Conservation (phyloP, 1,140 invertebrate genomes). For the Lethocerus indicus region DNA sequence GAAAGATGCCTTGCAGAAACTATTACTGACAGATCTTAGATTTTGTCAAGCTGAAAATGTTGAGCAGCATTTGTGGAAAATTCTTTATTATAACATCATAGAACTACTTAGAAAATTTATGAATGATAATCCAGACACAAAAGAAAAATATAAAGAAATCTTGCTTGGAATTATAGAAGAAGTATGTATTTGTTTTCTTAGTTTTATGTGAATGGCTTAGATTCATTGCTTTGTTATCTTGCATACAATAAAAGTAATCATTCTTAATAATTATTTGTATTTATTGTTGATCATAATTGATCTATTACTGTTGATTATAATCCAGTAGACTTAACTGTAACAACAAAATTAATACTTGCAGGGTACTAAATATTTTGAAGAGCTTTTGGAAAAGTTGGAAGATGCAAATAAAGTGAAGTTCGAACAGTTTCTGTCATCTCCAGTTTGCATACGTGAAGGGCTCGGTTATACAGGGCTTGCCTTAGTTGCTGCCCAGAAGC, state of each 20-base stretch:
- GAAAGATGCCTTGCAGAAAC: conserved; percentile 50
- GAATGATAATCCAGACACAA: conserved; percentile 28
- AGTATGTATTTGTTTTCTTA: conserved; percentile 17
- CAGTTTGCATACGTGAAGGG: conserved; percentile 32
- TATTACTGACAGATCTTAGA: conserved; percentile 67
- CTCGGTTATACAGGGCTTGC: conserved; percentile 53
- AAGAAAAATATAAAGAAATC: conserved; percentile 42
- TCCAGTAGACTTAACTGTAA: not conserved
- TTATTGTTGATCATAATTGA: not conserved
- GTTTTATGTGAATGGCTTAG: not conserved
- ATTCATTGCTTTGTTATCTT: conserved; percentile 5
- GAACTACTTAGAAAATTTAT: conserved; percentile 57
- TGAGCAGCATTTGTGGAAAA: conserved; percentile 83
- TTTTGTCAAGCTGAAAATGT: conserved; percentile 78
- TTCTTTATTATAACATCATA: conserved; percentile 80
- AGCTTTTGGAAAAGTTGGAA: conserved; percentile 53
- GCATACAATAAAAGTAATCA: not conserved
- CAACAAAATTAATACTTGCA: conserved; percentile 16
- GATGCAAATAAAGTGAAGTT: conserved; percentile 56
- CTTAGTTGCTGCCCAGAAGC: conserved; percentile 68
- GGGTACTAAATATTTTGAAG: conserved; percentile 61
- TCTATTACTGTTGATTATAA: not conserved
- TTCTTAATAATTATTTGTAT: not conserved
- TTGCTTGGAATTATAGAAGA: conserved; percentile 62
- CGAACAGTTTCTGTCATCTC: conserved; percentile 33